These are phyloP conservation scores for Ariolimax columbianus DNA, from an alignment of 2,888 invertebrate species.

Conservation along the genomic window DNA sequence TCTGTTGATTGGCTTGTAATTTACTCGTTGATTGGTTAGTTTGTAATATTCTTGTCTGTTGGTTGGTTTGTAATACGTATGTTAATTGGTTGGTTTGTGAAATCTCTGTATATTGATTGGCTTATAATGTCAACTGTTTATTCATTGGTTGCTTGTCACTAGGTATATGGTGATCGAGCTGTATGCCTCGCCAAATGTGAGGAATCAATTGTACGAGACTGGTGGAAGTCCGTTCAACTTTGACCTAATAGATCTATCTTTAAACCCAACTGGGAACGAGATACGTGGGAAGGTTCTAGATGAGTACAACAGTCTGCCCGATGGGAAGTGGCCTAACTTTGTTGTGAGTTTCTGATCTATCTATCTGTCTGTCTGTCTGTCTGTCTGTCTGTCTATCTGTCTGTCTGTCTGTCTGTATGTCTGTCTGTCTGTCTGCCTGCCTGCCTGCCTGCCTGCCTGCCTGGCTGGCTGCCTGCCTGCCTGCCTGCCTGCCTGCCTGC, in stretches of 20 bases:
- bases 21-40: too few relatives aligned
- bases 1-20: too few relatives aligned
- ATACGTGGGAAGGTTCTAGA: constrained; percentile 51
- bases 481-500: too few relatives aligned
- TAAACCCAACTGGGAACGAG: constrained; percentile 1
- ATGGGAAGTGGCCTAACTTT: constrained; percentile 59
- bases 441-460: too few relatives aligned
- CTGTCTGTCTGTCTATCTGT: too few relatives aligned
- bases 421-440: too few relatives aligned
- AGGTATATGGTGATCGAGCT: constrained; percentile 52
- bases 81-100: background rate
- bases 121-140: too few relatives aligned
- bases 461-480: background rate
- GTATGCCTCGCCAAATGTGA: constrained; percentile 55
- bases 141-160: background rate
- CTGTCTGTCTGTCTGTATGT: too few relatives aligned
- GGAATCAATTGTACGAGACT: constrained; percentile 65
- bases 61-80: too few relatives aligned
- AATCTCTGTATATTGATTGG: background rate
- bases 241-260: constrained; percentile 44
- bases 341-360: constrained; percentile 59
- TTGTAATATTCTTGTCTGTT: too few relatives aligned
- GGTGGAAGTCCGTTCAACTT: constrained; percentile 72
- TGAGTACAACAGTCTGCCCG: constrained; percentile 51
- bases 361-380: too few relatives aligned